Evolutionary conservation across 1,140 invertebrate genomes (phyloP).

Genomic region (Anastrepha obliqua): DNA sequence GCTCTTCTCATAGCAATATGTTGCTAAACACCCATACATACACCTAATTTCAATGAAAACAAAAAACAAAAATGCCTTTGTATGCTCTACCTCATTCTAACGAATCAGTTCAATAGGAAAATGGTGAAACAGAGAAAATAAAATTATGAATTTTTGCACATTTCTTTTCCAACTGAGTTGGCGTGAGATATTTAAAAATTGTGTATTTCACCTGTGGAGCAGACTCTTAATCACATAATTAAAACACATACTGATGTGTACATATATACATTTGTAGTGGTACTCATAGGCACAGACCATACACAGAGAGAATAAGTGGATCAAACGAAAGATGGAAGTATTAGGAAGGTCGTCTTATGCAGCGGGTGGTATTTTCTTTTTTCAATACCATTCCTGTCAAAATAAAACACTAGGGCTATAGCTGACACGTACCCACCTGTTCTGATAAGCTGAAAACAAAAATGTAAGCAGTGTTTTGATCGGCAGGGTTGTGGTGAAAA

Average conservation of each 20-base stretch:
- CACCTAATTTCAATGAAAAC: background rate
- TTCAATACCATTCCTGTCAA: too few relatives aligned
- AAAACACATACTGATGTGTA: background rate
- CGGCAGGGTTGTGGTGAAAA: too few relatives aligned
- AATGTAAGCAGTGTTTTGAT: too few relatives aligned
- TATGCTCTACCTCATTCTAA: background rate
- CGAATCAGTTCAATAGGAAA: background rate
- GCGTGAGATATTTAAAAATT: constrained; percentile 30
- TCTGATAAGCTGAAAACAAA: too few relatives aligned
- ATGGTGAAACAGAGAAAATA: constrained; percentile 15
- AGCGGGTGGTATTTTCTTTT: too few relatives aligned
- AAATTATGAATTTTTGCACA: constrained; percentile 45
- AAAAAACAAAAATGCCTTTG: background rate
- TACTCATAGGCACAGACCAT: background rate
- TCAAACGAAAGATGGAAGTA: background rate
- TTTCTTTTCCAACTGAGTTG: constrained; percentile 45
- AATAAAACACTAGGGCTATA: too few relatives aligned
- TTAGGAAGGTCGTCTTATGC: too few relatives aligned
- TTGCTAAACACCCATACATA: background rate
- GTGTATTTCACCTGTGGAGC: constrained; percentile 27
- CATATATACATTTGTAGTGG: background rate
- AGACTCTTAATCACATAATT: background rate
- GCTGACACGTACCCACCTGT: too few relatives aligned
- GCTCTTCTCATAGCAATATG: constrained; percentile 6
- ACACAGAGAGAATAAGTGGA: background rate